phyloP scores from a whole-genome alignment of 2,113 vertebrate genomes.

The Albula goreensis region DNA sequence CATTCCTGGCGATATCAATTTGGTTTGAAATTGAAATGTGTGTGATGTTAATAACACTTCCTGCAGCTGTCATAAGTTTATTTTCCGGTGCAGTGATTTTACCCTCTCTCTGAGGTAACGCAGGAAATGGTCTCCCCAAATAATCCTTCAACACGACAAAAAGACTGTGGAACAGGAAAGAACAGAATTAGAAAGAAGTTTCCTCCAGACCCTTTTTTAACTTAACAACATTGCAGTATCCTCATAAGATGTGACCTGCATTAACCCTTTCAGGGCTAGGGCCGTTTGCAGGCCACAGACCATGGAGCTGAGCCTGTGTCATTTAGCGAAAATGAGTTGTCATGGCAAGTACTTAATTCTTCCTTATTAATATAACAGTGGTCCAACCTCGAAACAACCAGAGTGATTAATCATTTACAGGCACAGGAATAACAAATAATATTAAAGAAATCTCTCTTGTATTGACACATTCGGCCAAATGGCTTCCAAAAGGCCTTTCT shows the following conservation, averaged over 20 bases:
- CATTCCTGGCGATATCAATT: slow-evolving; percentile 62
- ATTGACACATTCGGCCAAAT: not conserved
- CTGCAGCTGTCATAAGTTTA: no score
- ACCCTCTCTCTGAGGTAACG: not conserved
- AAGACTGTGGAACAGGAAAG: no score
- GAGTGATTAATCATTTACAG: slow-evolving; percentile 17
- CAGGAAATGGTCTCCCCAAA: not conserved
- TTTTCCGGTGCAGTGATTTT: not conserved
- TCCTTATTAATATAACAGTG: slow-evolving; percentile 15
- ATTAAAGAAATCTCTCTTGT: not conserved
- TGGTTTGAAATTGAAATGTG: slow-evolving; percentile 75
- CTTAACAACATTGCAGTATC: not conserved
- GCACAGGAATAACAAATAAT: not conserved
- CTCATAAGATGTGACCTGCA: not conserved
- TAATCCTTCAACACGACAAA: not conserved
- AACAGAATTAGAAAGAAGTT: not conserved
- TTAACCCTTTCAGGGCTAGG: slow-evolving; percentile 14
- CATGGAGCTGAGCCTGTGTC: not conserved
- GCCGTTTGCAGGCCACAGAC: not conserved
- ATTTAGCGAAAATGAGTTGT: slow-evolving; percentile 29
- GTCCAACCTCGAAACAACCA: slow-evolving; percentile 10
- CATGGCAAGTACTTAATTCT: slow-evolving; percentile 22
- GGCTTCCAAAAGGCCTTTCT: not conserved
- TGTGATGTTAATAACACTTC: slow-evolving; percentile 46
- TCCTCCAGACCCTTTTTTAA: not conserved